Percentiles rank a stretch among this genome's conserved stretches.
Conservation (phyloP, 2,113 vertebrate species). For the Chionodraco myersi region DNA sequence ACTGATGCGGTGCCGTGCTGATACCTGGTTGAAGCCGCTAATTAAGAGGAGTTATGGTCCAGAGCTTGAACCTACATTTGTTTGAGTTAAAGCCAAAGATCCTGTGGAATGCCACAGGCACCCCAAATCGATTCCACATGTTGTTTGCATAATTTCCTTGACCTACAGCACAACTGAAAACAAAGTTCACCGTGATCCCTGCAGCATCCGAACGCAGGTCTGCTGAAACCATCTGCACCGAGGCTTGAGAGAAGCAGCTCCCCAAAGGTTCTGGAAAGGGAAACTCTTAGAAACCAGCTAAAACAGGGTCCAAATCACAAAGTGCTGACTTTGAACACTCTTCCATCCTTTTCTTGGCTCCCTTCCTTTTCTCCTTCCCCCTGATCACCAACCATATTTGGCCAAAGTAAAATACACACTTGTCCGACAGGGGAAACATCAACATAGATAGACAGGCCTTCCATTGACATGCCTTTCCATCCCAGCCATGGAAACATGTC, state of each 20-base stretch:
- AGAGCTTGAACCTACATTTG: constrained; percentile 42
- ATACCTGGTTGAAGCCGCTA: constrained; percentile 61
- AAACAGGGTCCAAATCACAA: constrained; percentile 46
- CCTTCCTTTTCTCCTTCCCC: constrained; percentile 42
- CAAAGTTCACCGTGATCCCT: constrained; percentile 49
- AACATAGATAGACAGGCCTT: constrained; percentile 45
- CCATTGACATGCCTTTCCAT: constrained; percentile 64
- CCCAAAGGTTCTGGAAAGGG: constrained; percentile 40
- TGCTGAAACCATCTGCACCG: constrained; percentile 57
- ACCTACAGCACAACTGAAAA: constrained; percentile 64
- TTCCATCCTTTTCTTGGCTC: constrained; percentile 53
- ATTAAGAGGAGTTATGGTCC: constrained; percentile 54
- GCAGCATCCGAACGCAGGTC: constrained; percentile 61
- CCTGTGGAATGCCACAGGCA: constrained; percentile 61
- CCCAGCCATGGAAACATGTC: constrained; percentile 61
- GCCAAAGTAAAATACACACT: constrained; percentile 31
- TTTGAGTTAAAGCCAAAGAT: constrained; percentile 54
- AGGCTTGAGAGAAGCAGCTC: constrained; percentile 24
- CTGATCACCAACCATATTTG: constrained; percentile 59
- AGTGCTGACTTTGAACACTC: constrained; percentile 41
- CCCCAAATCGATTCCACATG: constrained; percentile 83
- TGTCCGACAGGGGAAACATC: constrained; percentile 42
- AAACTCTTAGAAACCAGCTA: constrained; percentile 34
- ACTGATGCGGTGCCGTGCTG: constrained; percentile 29
- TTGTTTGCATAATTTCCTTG: constrained; percentile 77